A percentile compares a stretch with the other conserved stretches of the same genome.
Conservation (phyloP, 2,888 invertebrate genomes). For the Yponomeuta evonymella region DNA sequence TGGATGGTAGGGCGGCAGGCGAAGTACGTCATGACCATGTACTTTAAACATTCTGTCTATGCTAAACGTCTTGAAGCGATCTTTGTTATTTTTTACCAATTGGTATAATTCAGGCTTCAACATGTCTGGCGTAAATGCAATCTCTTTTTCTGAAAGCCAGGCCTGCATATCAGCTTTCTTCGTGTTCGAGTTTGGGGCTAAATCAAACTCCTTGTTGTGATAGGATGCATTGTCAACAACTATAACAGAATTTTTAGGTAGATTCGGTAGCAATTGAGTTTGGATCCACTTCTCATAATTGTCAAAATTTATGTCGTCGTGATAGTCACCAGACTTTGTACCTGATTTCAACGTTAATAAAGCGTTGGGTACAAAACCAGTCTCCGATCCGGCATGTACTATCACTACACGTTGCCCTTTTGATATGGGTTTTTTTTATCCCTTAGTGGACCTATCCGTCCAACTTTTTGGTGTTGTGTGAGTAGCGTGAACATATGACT, state of each 20-base stretch:
- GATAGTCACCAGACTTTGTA: conserved; percentile 13
- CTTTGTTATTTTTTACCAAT: conserved; percentile 21
- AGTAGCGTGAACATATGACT: conserved; percentile 17
- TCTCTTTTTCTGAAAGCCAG: conserved; percentile 28
- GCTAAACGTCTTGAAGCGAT: conserved; percentile 20
- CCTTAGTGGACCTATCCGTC: conserved; percentile 16
- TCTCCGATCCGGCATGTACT: conserved; percentile 17
- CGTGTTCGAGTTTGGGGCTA: conserved; percentile 24
- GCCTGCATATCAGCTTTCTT: conserved; percentile 28
- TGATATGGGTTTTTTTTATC: conserved; percentile 15
- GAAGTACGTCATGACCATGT: conserved; percentile 20
- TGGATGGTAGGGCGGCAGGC: conserved; percentile 30
- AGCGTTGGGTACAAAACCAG: conserved; percentile 16
- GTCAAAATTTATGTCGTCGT: conserved; percentile 8
- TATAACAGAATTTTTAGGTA: conserved; percentile 28
- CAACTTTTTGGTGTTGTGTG: conserved; percentile 10
- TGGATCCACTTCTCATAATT: conserved; percentile 27
- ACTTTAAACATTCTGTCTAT: conserved; percentile 25
- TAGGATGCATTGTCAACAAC: conserved; percentile 31
- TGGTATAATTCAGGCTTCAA: conserved; percentile 27
- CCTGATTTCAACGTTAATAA: conserved; percentile 12
- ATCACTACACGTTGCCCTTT: conserved; percentile 25
- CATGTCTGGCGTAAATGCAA: conserved; percentile 20
- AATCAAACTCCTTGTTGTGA: conserved; percentile 20
- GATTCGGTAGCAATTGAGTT: conserved; percentile 29